A percentile compares a stretch with the other conserved stretches of the same genome.
Evolutionary conservation across 2,888 invertebrate species (phyloP).

Genomic region (Adineta ricciae): DNA sequence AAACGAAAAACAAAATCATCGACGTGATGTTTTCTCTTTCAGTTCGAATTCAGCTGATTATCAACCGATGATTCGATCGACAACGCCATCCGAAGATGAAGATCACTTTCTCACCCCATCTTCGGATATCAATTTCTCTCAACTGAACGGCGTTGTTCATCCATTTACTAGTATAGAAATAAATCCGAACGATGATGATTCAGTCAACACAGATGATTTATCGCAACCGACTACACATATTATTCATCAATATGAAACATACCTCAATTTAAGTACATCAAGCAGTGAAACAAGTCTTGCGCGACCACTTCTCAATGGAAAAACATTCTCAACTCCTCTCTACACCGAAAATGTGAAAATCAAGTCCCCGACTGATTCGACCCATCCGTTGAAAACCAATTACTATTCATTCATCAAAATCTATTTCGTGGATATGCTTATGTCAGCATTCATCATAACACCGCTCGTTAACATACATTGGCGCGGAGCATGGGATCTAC

Average conservation of each 20-base stretch:
- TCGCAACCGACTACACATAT: neutral
- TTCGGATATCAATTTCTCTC: neutral
- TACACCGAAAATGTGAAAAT: neutral
- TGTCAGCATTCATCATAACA: slow-evolving; percentile 16
- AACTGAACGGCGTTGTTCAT: neutral
- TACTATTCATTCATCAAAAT: neutral
- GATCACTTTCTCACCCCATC: neutral
- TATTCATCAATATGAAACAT: neutral
- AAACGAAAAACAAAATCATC: too few relatives aligned
- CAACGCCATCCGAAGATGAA: slow-evolving; percentile 6
- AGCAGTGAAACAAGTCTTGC: neutral
- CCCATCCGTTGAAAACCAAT: neutral
- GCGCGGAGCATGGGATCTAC: slow-evolving; percentile 17
- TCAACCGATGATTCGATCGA: neutral
- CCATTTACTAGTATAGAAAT: neutral
- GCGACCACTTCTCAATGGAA: neutral
- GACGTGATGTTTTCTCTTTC: neutral
- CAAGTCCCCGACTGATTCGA: neutral
- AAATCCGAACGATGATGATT: neutral
- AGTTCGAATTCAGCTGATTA: slow-evolving; percentile 18
- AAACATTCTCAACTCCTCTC: neutral
- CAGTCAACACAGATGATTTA: neutral
- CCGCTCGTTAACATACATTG: slow-evolving; percentile 16
- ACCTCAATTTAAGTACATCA: neutral
- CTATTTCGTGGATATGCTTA: neutral